Evolutionary conservation across 30 jellyfish, hydroid and myxozoan genomes (phyloP), one percentile per base, ranked within the genome.

Genomic region (Aurelia sp.): DNA sequence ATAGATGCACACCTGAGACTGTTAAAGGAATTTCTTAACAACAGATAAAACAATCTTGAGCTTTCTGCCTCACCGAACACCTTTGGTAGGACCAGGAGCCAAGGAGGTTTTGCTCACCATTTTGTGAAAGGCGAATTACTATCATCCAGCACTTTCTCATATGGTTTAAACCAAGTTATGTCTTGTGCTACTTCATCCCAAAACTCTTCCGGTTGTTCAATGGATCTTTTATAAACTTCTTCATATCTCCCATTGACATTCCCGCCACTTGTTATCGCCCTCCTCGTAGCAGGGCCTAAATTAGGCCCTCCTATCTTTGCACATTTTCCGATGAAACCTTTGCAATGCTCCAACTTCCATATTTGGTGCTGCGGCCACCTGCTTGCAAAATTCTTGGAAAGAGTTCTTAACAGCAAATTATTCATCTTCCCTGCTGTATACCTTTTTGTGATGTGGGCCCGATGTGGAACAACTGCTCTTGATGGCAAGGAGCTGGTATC

Each of bases 151-250:
- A 91, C 98, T 58, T 86, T 72, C n/a, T 78, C 78, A 64, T 72
- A 91, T 41, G 88, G 88, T 35, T 53, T 73, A 68, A 85, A 91
- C 98, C 98, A 91, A 15, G 69, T 74, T 7, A 91, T 85, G 66
- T 85, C 93, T 33, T 78, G 81, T 1, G 98, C 98, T 21, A 64
- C 86, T 31, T 81, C 91, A 21, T 80, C 98, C 98, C 98, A 91
- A 61, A 91, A 91, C 65, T 91, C 96, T 62, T 91, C 98, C 13
- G 93, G 94, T 9, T 52, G 86, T 21, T 91, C 94, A 24, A 91
- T 67, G 21, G 96, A 82, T 53, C 76, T 69, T 22, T 84, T 83
- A 80, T 51, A 91, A 33, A 67, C 78, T 13, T 78, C 80, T 58
- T 90, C 97, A 52, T 81, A 82, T 16, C 62, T 69, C 0, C 78